Percentiles rank a stretch among this genome's conserved stretches.
These are phyloP conservation scores for Seira ritae DNA, from an alignment of 2,888 invertebrate species.

Conservation along the genomic window DNA sequence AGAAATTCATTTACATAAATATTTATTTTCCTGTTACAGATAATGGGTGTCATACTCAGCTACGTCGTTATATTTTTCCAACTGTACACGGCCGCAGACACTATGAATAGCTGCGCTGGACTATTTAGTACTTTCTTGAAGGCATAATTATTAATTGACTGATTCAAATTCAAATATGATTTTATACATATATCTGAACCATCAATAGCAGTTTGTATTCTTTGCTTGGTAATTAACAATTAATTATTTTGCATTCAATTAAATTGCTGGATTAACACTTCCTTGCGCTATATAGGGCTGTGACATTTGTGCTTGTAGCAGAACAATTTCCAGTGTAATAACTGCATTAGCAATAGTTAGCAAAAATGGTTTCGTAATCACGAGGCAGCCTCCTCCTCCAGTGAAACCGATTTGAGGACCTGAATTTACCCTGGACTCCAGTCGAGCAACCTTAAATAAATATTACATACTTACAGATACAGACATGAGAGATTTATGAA, in stretches of 20 bases:
- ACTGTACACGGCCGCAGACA: slow-evolving; percentile 33
- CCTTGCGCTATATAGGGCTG: too few relatives aligned
- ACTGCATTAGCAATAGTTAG: not conserved
- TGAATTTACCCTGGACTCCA: not conserved
- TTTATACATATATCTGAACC: too few relatives aligned
- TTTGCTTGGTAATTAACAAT: too few relatives aligned
- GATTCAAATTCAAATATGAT: too few relatives aligned
- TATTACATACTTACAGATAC: not conserved
- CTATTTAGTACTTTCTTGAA: too few relatives aligned
- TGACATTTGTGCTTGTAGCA: not conserved
- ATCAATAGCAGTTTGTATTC: too few relatives aligned
- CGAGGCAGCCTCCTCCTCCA: not conserved
- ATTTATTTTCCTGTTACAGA: slow-evolving; percentile 17
- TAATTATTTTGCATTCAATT: too few relatives aligned
- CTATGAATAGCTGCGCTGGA: too few relatives aligned
- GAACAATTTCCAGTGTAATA: not conserved
- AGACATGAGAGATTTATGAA: not conserved
- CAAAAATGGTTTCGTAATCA: not conserved
- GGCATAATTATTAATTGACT: too few relatives aligned
- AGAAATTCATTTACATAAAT: not conserved
- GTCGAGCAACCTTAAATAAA: not conserved
- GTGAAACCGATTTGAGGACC: not conserved
- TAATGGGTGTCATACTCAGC: slow-evolving; percentile 14
- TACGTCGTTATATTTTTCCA: slow-evolving; percentile 50
- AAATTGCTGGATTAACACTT: too few relatives aligned